These are phyloP conservation scores for Propithecus deckenii DNA, from an alignment of 2,797 vertebrate species.

Conservation along the genomic window DNA sequence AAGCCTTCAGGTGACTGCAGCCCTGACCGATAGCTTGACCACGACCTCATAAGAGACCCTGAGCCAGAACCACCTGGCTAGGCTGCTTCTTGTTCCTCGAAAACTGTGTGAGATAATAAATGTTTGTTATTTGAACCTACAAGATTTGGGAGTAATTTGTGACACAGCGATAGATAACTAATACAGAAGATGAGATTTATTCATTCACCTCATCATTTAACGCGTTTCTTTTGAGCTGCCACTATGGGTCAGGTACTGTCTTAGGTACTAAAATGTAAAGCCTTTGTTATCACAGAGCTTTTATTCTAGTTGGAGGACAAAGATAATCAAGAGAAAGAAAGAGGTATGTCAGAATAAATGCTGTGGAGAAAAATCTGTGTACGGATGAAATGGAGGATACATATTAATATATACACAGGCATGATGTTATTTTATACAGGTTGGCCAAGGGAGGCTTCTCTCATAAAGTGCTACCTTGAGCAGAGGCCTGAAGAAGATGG, in stretches of 20 bases:
- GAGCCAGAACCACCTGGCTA: not conserved
- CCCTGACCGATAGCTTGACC: not conserved
- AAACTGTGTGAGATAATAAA: not conserved
- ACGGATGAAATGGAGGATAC: not conserved
- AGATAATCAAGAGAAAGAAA: not conserved
- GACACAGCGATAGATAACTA: not conserved
- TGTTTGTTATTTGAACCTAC: not conserved
- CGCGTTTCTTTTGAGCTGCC: not conserved
- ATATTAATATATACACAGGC: no score
- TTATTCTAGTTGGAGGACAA: not conserved
- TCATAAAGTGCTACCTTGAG: not conserved
- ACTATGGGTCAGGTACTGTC: not conserved
- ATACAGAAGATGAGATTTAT: not conserved
- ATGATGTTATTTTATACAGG: not conserved
- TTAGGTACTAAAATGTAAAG: not conserved
- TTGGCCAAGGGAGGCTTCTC: not conserved
- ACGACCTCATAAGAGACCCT: not conserved
- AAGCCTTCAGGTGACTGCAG: not conserved
- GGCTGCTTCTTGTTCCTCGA: not conserved
- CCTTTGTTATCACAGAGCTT: not conserved
- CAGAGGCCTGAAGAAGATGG: not conserved
- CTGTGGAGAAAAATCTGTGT: not conserved
- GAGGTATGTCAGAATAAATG: not conserved
- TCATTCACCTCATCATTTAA: not conserved
- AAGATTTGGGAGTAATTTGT: not conserved